A percentile compares a stretch with the other conserved stretches of the same genome.
These are phyloP conservation scores for Hippopotamus amphibius DNA, from an alignment of 2,113 vertebrate species.

Conservation along the genomic window DNA sequence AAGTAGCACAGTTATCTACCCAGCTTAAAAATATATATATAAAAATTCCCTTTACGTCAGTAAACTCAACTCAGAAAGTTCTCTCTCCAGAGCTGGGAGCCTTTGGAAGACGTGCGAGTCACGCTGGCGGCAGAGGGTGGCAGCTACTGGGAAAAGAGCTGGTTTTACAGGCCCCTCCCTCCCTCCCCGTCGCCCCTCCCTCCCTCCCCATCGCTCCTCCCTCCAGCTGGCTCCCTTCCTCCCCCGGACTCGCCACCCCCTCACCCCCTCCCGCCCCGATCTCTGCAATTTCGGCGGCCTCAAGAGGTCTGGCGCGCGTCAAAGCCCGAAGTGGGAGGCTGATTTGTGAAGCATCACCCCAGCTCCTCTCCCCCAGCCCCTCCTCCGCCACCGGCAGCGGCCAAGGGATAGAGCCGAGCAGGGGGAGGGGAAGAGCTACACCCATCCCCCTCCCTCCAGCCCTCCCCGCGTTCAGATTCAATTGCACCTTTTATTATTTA, in stretches of 20 bases:
- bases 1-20: background rate
- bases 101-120: constrained; percentile 57
- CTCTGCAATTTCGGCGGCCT: background rate
- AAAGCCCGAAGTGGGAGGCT: background rate
- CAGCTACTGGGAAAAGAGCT: background rate
- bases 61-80: constrained; percentile 35
- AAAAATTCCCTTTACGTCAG: constrained; percentile 63
- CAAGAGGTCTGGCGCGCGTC: background rate
- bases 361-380: background rate
- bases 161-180: background rate
- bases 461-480: background rate
- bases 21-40: background rate
- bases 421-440: background rate
- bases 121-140: background rate
- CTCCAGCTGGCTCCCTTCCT: background rate
- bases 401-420: background rate
- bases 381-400: background rate
- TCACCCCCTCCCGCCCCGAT: background rate
- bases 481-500: constrained; percentile 59
- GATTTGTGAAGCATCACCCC: background rate
- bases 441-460: background rate
- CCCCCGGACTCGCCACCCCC: background rate
- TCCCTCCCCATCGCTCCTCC: background rate
- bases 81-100: background rate
- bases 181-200: background rate